Conservation (phyloP, 2,113 vertebrate species). For the Lycaon pictus region DNA sequence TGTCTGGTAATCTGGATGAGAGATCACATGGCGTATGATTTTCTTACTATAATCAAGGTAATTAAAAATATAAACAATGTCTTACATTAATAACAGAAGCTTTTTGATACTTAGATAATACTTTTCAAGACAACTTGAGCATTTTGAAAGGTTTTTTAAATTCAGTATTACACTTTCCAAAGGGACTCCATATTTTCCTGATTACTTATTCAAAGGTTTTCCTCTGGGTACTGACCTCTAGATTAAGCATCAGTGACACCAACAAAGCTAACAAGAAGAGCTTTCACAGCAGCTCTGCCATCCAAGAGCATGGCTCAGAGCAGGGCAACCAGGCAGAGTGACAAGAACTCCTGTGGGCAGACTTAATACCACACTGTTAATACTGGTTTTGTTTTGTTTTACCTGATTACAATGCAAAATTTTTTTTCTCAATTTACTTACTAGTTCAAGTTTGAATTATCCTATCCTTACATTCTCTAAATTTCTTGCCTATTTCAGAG, state of each 20-base stretch:
- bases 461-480: not conserved
- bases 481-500: not conserved
- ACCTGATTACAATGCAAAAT: not conserved
- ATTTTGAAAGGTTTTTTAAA: constrained; percentile 29
- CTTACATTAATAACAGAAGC: not conserved
- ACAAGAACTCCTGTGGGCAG: not conserved
- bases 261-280: not conserved
- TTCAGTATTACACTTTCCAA: not conserved
- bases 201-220: not conserved
- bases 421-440: not conserved
- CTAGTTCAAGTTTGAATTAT: not conserved
- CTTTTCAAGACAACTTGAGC: not conserved
- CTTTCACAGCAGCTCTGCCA: not conserved
- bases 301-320: not conserved
- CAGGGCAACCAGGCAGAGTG: not conserved
- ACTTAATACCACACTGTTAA: not conserved
- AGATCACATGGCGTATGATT: not conserved
- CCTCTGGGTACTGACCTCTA: not conserved
- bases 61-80: not conserved
- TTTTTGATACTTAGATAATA: not conserved
- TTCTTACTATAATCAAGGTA: not conserved
- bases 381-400: not conserved
- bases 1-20: not conserved
- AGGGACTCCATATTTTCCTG: not conserved
- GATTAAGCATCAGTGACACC: not conserved